phyloP scores from a whole-genome alignment of 1,140 invertebrate species.

The Apocrypta bakeri region DNA sequence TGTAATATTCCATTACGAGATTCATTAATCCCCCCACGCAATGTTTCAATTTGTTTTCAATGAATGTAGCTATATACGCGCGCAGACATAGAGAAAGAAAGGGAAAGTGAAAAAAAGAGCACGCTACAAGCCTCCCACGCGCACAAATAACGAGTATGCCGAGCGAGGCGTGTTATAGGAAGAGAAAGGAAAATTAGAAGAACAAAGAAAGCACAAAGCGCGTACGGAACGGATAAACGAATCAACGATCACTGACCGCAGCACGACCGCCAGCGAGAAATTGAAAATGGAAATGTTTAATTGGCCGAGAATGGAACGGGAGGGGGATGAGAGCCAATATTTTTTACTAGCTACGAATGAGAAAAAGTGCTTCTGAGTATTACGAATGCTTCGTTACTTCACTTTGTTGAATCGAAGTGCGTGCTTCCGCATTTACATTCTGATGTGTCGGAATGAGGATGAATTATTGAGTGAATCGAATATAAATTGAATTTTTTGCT shows the following conservation, averaged over 20 bases:
- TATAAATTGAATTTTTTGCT: background rate
- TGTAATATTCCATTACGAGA: constrained; percentile 2
- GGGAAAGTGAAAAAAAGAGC: background rate
- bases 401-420: background rate
- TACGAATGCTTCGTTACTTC: background rate
- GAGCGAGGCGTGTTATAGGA: background rate
- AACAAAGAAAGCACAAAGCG: constrained; percentile 44
- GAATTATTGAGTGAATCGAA: background rate
- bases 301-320: constrained; percentile 67
- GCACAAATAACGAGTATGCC: constrained; percentile 13
- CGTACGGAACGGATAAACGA: constrained; percentile 65
- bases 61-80: background rate
- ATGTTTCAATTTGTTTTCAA: constrained; percentile 11
- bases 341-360: too few relatives aligned
- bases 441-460: background rate
- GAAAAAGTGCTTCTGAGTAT: background rate
- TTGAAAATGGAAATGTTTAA: constrained; percentile 73
- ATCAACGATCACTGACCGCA: constrained; percentile 71
- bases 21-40: background rate
- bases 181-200: constrained; percentile 47
- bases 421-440: background rate
- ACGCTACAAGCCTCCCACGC: too few relatives aligned
- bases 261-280: constrained; percentile 67
- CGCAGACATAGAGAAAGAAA: background rate
- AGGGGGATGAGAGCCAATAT: too few relatives aligned